Evolutionary conservation across 2,888 invertebrate genomes (phyloP), one percentile per base, ranked within the genome.

Genomic region (Acronicta alni): DNA sequence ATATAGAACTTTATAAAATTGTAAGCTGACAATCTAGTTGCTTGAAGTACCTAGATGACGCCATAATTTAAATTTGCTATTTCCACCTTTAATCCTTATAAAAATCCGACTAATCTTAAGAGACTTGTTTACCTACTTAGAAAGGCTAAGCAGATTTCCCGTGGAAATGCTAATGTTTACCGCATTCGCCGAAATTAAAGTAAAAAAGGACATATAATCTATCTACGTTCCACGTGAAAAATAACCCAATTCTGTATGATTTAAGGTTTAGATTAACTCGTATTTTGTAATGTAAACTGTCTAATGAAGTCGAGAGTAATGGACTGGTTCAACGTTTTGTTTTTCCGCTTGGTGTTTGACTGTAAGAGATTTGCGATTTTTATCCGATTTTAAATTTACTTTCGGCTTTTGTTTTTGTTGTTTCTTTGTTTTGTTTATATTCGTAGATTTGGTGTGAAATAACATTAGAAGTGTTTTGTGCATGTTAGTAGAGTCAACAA

Each of bases 111-210:
- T 79, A 80, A 83, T 83, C 81, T 79, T 62, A 39, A 53, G 57
- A 70, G 78, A 79, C 84, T 61, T 88, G 84, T 89, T 86, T 86
- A 81, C 81, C 79, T 80, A 83, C 83, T 85, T 85, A 87, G 88
- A 84, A 88, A 86, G 86, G 84, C 83, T 88, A 89, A 89, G 86
- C 83, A 84, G 91, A 88, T 89, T 92, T 86, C 79, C 78, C 80
- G 72, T 70, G 70, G 81, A 78, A 87, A 87, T 89, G 86, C 85
- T 88, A 91, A 92, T 91, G 86, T 85, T 74, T 75, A 76, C 80
- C 79, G 67, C 78, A 71, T 64, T 77, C 72, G 67, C 77, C 78
- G 73, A 84, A 89, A 89, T 87, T 86, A 73, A 86, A 87, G 78
- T 69, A 78, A 81, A 82, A 77, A 79, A 72, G 57, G 57, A 57